phyloP scores from a whole-genome alignment of 2,888 invertebrate species.

The Cinara cedri region DNA sequence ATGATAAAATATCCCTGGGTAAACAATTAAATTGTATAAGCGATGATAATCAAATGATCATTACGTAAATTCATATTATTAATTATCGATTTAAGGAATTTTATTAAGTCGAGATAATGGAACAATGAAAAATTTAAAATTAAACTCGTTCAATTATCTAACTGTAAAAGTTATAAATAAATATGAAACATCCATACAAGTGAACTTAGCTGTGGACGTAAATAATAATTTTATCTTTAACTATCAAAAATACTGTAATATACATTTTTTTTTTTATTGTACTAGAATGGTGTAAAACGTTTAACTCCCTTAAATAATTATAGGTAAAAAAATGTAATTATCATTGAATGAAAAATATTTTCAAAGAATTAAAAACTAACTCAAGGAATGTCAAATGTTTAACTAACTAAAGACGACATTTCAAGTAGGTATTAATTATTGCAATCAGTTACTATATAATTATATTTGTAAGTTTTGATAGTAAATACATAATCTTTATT shows the following conservation, averaged over 20 bases:
- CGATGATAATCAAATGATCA: neutral
- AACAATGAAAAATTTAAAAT: neutral
- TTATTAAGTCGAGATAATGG: slow-evolving; percentile 9
- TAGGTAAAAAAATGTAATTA: slow-evolving; percentile 5
- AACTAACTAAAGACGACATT: too few species aligned
- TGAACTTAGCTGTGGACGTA: neutral
- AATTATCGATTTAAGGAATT: neutral
- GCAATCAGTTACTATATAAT: neutral
- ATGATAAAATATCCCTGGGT: neutral
- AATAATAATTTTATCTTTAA: neutral
- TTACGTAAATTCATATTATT: neutral
- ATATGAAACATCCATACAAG: neutral
- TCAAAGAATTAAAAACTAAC: neutral
- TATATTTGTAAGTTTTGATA: neutral
- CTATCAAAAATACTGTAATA: neutral
- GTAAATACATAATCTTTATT: neutral
- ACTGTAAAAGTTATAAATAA: slow-evolving; percentile 10
- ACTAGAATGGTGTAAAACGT: neutral
- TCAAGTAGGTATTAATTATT: too few species aligned
- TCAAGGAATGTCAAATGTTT: too few species aligned
- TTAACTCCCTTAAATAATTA: neutral
- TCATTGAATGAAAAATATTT: neutral
- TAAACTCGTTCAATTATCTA: slow-evolving; percentile 6
- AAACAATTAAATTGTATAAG: neutral
- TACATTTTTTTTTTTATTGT: too few species aligned